These are phyloP conservation scores for Pelecanoides urinatrix DNA, from an alignment of 2,113 vertebrate genomes.

Conservation along the genomic window DNA sequence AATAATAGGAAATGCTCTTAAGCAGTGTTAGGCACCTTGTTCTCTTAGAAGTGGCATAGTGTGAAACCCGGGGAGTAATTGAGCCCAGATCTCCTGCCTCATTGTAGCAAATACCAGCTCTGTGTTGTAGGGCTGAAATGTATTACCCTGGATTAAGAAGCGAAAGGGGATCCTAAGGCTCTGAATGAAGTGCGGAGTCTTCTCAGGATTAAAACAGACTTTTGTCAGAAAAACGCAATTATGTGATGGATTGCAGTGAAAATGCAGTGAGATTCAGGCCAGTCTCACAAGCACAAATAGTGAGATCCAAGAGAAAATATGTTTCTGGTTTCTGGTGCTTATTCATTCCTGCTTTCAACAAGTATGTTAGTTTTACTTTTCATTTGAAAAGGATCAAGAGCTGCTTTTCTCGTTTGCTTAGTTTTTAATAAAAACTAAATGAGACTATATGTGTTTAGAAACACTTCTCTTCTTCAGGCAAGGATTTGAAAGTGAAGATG, in stretches of 20 bases:
- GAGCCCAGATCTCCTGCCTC: not conserved
- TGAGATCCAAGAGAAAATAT: not conserved
- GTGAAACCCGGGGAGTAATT: not conserved
- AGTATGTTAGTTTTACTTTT: not conserved
- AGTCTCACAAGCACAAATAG: not conserved
- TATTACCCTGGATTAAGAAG: not conserved
- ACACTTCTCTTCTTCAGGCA: not conserved
- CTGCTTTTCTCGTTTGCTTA: not conserved
- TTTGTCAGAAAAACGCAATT: conserved; percentile 12
- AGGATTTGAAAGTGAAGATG: not conserved
- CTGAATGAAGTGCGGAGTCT: not conserved
- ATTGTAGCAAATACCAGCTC: not conserved
- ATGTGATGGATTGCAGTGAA: not conserved
- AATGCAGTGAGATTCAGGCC: not conserved
- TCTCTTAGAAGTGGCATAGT: not conserved
- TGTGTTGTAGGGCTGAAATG: not conserved
- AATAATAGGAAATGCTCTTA: not conserved
- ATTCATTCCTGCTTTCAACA: not conserved
- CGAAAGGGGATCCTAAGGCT: not conserved
- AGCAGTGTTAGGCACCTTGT: not conserved
- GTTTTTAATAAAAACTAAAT: not conserved
- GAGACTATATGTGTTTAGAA: not conserved
- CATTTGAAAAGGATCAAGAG: not conserved
- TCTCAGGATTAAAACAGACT: not conserved
- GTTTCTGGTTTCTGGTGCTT: not conserved